Evolutionary conservation across 2,888 invertebrate genomes (phyloP).

Genomic region (Cryptosula pallasiana): DNA sequence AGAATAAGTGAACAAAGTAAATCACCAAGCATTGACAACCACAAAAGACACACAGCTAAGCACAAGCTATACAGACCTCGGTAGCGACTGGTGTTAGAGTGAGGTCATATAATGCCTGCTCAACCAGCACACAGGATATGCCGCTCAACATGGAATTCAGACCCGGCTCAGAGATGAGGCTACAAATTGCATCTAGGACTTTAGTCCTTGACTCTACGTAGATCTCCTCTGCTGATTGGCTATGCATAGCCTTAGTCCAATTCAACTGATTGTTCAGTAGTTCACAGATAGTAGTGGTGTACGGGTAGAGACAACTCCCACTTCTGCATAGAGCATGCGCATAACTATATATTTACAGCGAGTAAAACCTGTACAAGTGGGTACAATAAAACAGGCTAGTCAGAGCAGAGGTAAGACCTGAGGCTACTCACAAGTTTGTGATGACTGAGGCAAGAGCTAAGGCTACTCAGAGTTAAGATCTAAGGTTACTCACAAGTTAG

Average conservation of each 20-base stretch:
- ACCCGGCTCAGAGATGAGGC: not conserved
- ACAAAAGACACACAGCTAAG: too few relatives aligned
- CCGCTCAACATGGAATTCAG: not conserved
- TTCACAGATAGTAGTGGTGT: conserved; percentile 5
- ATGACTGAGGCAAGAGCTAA: too few relatives aligned
- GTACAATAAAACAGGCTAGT: not conserved
- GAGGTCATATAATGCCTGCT: not conserved
- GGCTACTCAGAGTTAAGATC: too few relatives aligned
- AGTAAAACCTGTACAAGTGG: not conserved
- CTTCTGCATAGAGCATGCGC: not conserved
- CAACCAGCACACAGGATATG: not conserved
- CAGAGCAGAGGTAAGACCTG: too few relatives aligned
- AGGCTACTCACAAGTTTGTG: too few relatives aligned
- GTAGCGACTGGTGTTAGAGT: too few relatives aligned
- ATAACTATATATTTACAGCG: not conserved
- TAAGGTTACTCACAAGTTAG: too few relatives aligned
- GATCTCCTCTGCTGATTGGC: not conserved
- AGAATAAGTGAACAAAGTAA: too few relatives aligned
- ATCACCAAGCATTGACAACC: too few relatives aligned
- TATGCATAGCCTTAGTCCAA: conserved; percentile 1
- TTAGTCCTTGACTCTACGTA: not conserved
- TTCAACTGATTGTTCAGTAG: not conserved
- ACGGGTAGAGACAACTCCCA: not conserved
- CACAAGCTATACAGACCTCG: too few relatives aligned
- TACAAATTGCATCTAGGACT: not conserved